These are phyloP conservation scores for Cloeon dipterum DNA, from an alignment of 2,888 invertebrate species.

Conservation along the genomic window DNA sequence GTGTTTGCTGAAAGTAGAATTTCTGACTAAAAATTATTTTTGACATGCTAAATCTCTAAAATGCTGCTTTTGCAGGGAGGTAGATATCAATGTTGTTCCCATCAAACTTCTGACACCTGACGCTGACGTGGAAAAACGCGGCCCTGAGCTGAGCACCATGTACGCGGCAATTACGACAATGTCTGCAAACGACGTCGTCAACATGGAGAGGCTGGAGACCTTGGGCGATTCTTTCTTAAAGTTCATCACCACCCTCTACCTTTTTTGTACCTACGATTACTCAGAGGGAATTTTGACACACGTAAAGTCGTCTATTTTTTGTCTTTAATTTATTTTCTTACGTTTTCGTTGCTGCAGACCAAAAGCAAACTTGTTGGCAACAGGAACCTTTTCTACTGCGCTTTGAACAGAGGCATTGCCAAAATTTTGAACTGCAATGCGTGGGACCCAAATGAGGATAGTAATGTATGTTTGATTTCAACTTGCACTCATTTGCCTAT, in stretches of 20 bases:
- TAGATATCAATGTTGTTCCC: background rate
- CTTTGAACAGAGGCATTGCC: slow-evolving; percentile 26
- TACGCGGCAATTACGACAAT: slow-evolving; percentile 41
- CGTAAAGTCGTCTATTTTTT: background rate
- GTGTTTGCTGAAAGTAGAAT: no score
- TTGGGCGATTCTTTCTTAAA: slow-evolving; percentile 80
- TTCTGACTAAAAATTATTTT: no score
- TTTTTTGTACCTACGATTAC: slow-evolving; percentile 25
- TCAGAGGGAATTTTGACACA: background rate
- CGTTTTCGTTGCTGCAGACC: slow-evolving; percentile 19
- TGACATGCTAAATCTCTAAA: no score
- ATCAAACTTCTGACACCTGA: no score
- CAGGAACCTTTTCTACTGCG: slow-evolving; percentile 65
- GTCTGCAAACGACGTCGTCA: slow-evolving; percentile 47
- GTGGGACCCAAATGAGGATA: slow-evolving; percentile 1
- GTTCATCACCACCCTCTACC: slow-evolving; percentile 44
- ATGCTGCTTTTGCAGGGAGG: background rate
- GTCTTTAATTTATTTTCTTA: no score
- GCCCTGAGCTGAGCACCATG: background rate
- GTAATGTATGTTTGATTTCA: no score
- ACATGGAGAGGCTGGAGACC: slow-evolving; percentile 64
- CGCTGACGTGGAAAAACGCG: no score
- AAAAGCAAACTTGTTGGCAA: slow-evolving; percentile 56
- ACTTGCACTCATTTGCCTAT: no score
- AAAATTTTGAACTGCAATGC: slow-evolving; percentile 27